Base-by-base conservation (phyloP, 2,797 vertebrate species). In the Cichlasoma orientale region DNA sequence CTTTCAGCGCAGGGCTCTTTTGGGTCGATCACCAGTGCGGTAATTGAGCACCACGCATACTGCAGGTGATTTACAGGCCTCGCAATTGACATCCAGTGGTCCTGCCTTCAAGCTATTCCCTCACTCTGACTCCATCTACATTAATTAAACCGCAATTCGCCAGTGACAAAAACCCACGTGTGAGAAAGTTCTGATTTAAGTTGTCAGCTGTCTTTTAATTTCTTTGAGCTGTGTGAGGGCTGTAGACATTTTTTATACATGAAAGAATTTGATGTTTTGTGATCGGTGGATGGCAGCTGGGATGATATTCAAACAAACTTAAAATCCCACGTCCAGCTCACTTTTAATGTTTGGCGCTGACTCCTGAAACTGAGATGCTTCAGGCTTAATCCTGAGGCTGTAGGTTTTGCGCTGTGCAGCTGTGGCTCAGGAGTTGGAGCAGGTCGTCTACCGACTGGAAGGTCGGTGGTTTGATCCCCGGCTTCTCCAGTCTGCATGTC, bases 1-100 rank as follows among this genome's bases (percentile, higher is more conserved):
- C 89, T 92, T 89, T 94, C 91, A 91, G 73, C 89, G 78, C 80
- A 5, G 5, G 79, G 78, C 83, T 88, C 84, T 83, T 90, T 82
- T 79, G 74, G 85, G 87, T 92, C 75, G 85, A 87, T 83, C 75
- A 76, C 86, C 27, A 78, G 72, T 81, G 74, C 63, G 4, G 86
- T 88, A 88, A 91, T 86, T 41, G 75, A 91, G 87, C 84, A 84
- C 86, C 84, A 61, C 6, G 0, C 87, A 92, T 93, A 83, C 82
- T 90, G 75, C 56, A 53, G 56, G 75, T 92, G 89, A 93, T 92
- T 93, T 91, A 92, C 86, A 72, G 82, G 77, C 69, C 77, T 72
- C 11, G 21, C 63, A 81, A 78, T 84, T 21, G 3, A 75, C 78
- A 44, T 73, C 53, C 56, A 58, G 47, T 9, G 59, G 66, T 56